Evolutionary conservation across 2,113 vertebrate species (phyloP).

Genomic region (Potamarius usumacintae): DNA sequence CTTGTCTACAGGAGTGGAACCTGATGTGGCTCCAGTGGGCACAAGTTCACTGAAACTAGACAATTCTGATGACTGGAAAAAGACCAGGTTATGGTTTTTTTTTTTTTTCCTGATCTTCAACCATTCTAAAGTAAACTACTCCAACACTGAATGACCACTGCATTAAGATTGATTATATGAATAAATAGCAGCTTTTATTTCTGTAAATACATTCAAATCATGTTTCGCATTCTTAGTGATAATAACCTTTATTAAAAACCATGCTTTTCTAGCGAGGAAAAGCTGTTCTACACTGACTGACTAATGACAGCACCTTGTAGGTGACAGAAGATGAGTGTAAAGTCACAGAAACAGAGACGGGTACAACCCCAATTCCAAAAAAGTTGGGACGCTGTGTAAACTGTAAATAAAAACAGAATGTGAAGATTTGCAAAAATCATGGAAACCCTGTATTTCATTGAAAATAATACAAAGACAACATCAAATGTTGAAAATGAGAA

Average conservation of each 20-base stretch:
- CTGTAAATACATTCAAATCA: not conserved
- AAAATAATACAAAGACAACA: too few species aligned
- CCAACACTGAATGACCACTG: not conserved
- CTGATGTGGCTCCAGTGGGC: not conserved
- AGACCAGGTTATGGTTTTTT: not conserved
- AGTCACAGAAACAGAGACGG: not conserved
- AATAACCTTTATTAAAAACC: not conserved
- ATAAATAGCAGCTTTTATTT: not conserved
- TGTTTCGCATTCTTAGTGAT: not conserved
- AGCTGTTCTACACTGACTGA: not conserved
- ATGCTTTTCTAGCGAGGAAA: not conserved
- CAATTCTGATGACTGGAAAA: not conserved
- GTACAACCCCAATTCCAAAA: too few species aligned
- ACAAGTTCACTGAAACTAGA: not conserved
- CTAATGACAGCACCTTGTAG: not conserved
- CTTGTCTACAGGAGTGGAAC: too few species aligned
- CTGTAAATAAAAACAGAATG: too few species aligned
- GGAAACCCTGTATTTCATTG: too few species aligned
- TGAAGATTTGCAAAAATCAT: too few species aligned
- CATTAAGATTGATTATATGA: not conserved
- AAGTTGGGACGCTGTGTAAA: too few species aligned
- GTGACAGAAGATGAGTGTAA: not conserved
- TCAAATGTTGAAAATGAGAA: too few species aligned
- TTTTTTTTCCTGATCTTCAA: not conserved
- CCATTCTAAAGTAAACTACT: not conserved